Evolutionary conservation across 2,113 vertebrate genomes (phyloP).

Genomic region (Stigmatopora nigra): DNA sequence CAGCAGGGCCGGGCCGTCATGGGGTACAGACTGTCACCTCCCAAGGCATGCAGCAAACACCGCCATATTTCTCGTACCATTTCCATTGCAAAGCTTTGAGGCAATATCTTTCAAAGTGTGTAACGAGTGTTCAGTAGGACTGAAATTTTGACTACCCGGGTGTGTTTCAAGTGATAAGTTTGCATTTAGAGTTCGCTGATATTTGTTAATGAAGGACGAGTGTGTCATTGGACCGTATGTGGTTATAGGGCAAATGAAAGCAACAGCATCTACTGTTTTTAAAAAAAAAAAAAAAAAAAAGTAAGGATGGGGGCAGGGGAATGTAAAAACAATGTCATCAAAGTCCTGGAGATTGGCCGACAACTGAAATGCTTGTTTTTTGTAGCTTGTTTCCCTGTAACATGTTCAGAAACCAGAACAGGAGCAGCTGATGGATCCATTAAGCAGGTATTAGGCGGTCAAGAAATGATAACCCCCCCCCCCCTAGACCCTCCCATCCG

Average conservation of each 20-base stretch:
- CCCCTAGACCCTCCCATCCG: neutral
- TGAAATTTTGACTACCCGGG: conserved; percentile 13
- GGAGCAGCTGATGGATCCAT: conserved; percentile 77
- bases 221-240: conserved; percentile 72
- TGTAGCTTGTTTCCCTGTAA: conserved; percentile 55
- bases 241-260: conserved; percentile 80
- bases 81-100: conserved; percentile 55
- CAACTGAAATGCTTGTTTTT: conserved; percentile 72
- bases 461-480: conserved; percentile 40
- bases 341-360: conserved; percentile 79
- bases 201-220: conserved; percentile 49
- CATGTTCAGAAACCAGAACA: conserved; percentile 62
- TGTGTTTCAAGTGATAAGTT: conserved; percentile 15
- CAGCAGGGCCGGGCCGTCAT: conserved; percentile 40
- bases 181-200: conserved; percentile 18
- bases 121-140: conserved; percentile 20
- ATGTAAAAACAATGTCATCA: conserved; percentile 69
- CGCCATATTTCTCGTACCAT: conserved; percentile 60
- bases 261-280: conserved; percentile 82
- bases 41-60: conserved; percentile 71
- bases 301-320: conserved; percentile 65
- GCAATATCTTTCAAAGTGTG: conserved; percentile 44
- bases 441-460: conserved; percentile 52
- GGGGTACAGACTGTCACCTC: conserved; percentile 65
- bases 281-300: too few relatives aligned